Conservation (phyloP, 64 coral and sea anemone genomes). For the Montipora foliosa region DNA sequence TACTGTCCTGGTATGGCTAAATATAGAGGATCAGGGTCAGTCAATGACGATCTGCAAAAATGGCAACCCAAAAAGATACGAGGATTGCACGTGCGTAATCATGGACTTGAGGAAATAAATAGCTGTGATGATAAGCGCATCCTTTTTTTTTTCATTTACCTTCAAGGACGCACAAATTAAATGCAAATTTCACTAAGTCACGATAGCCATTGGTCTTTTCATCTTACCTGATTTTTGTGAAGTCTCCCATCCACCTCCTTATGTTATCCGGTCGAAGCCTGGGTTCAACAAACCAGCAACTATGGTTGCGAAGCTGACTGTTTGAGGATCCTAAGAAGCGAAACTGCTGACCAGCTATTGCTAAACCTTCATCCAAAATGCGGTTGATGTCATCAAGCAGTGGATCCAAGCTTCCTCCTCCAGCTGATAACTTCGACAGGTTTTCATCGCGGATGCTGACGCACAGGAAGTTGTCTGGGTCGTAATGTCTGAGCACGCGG, state of each 20-base stretch:
- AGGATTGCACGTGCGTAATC: no score
- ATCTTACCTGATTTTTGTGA: slow-evolving; percentile 71
- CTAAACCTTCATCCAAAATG: slow-evolving; percentile 63
- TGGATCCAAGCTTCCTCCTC: slow-evolving; percentile 34
- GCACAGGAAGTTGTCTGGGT: slow-evolving; percentile 80
- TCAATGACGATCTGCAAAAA: no score
- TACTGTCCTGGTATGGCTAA: no score
- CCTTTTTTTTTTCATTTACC: no score
- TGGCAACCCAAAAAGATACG: no score
- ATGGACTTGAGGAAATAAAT: no score
- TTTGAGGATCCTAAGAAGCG: slow-evolving; percentile 93
- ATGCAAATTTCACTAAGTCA: no score
- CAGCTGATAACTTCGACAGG: slow-evolving; percentile 81
- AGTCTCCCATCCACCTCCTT: slow-evolving; percentile 94
- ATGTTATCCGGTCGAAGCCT: slow-evolving; percentile 41
- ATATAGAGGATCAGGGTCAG: no score
- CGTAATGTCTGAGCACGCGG: slow-evolving; percentile 85
- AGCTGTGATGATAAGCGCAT: no score
- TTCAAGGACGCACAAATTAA: no score
- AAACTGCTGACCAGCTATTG: slow-evolving; percentile 63
- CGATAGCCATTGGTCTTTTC: no score
- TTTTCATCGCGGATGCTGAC: slow-evolving; percentile 91
- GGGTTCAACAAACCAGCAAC: slow-evolving; percentile 88
- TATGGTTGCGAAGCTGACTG: slow-evolving; percentile 93
- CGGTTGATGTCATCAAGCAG: slow-evolving; percentile 37